Evolutionary conservation across 2,797 vertebrate species (phyloP).

Genomic region (Apodemus agrarius): DNA sequence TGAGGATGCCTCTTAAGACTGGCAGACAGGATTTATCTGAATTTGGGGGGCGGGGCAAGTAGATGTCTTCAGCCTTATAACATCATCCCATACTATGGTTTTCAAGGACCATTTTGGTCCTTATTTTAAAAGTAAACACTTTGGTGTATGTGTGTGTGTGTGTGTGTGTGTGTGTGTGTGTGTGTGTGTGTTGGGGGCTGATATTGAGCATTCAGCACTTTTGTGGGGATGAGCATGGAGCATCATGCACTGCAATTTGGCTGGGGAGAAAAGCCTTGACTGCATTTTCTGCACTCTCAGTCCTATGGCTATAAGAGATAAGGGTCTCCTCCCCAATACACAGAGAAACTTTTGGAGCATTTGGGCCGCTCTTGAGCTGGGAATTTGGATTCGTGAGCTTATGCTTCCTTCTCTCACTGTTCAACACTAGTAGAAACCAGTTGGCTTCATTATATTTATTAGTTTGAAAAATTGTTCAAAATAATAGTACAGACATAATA

Average conservation of each 20-base stretch:
- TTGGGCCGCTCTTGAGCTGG: background rate
- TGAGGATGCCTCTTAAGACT: background rate
- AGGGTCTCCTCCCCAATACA: background rate
- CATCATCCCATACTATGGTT: background rate
- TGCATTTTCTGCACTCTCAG: background rate
- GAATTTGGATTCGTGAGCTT: background rate
- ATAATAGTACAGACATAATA: background rate
- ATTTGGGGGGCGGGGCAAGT: background rate
- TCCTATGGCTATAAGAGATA: background rate
- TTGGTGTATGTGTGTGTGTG: background rate
- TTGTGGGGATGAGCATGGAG: background rate
- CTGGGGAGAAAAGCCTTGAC: background rate
- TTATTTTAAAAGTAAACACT: background rate
- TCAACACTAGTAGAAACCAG: background rate
- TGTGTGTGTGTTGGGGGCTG: background rate
- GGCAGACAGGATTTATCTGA: background rate
- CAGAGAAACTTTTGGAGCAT: background rate
- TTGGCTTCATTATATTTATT: background rate
- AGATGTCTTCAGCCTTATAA: background rate
- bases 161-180: too few species aligned
- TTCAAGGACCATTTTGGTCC: background rate
- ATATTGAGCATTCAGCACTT: background rate
- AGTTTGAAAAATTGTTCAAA: conserved; percentile 13
- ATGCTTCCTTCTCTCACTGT: background rate
- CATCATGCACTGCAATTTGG: background rate